Base-by-base conservation (phyloP, 1,140 invertebrate species). In the Drosophila baimaii region DNA sequence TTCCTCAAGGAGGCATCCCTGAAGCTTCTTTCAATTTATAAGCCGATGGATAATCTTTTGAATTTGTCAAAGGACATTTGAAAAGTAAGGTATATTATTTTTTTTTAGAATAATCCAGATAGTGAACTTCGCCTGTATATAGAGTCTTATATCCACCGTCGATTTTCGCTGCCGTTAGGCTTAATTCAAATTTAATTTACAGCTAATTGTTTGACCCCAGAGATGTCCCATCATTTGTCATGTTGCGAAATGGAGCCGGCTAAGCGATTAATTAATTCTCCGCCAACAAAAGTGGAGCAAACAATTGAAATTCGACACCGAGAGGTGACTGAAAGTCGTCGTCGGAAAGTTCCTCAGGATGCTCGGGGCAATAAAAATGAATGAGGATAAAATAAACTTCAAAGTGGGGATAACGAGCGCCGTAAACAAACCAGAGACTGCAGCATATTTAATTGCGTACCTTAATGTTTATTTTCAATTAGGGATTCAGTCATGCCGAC, bases 381-480 rank as follows among this genome's bases (percentile, higher is more conserved):
- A 64, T 23, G 46, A 33, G 65, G 17, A 69, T 66, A 54, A n/a
- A 69, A 69, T 69, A 25, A 63, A 77, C 51, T 55, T 77, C 44
- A 77, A 57, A 46, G 64, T 31, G 39, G 33, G 31, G 41, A 35
- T 72, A 58, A 71, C 55, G 43, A 70, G 27, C 27, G 10, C 37
- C 17, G 35, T 19, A 64, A 55, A 19, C 19, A 35, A 49, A 8
- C 35, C 39, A 54, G 10, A 49, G 33, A 76, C 62, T 58, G 33
- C 39, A 47, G 33, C 62, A 72, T 62, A 79, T 62, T 66, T 77
- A 79, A 84, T 79, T 84, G 46, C 72, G 58, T 72, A 70, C 47
- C 76, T 44, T 59, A 70, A 72, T 90, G 77, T 85, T 90, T 85
- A 75, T 77, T 90, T 90, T 90, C 86, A 90, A 90, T 90, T 90